Conservation (phyloP, 2,113 vertebrate species). For the Petrocephalus microphthalmus region DNA sequence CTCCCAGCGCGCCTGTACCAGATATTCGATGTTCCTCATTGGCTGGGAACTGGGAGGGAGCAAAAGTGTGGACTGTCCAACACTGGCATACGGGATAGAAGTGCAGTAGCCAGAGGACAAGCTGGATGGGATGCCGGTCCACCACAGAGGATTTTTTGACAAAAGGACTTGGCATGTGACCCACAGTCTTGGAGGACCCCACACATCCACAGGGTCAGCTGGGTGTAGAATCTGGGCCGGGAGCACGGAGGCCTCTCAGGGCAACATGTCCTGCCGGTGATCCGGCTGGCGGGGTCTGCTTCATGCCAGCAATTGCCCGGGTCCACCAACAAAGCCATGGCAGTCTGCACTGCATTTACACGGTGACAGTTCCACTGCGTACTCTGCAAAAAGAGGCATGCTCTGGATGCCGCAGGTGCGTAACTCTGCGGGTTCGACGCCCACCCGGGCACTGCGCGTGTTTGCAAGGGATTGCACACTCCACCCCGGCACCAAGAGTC, state of each 20-base stretch:
- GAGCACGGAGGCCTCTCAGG: not conserved
- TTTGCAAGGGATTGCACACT: not conserved
- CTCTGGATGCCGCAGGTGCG: not conserved
- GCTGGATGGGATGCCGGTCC: not conserved
- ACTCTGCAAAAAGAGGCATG: too few species aligned
- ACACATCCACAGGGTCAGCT: not conserved
- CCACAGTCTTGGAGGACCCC: not conserved
- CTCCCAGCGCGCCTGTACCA: too few species aligned
- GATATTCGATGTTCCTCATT: too few species aligned
- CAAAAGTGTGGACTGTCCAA: too few species aligned
- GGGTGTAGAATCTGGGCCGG: not conserved
- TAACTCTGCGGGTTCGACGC: not conserved
- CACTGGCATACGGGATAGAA: too few species aligned
- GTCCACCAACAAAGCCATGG: not conserved
- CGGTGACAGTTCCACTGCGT: not conserved
- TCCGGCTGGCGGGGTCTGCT: not conserved
- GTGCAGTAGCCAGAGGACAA: not conserved
- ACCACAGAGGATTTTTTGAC: not conserved
- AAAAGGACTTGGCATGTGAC: not conserved
- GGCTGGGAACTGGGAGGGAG: too few species aligned
- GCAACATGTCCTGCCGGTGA: not conserved
- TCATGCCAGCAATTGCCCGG: not conserved
- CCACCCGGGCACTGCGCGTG: not conserved
- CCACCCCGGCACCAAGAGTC: not conserved
- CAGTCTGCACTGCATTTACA: not conserved